Evolutionary conservation across 2,888 invertebrate species (phyloP).

Genomic region (Trilocha varians): DNA sequence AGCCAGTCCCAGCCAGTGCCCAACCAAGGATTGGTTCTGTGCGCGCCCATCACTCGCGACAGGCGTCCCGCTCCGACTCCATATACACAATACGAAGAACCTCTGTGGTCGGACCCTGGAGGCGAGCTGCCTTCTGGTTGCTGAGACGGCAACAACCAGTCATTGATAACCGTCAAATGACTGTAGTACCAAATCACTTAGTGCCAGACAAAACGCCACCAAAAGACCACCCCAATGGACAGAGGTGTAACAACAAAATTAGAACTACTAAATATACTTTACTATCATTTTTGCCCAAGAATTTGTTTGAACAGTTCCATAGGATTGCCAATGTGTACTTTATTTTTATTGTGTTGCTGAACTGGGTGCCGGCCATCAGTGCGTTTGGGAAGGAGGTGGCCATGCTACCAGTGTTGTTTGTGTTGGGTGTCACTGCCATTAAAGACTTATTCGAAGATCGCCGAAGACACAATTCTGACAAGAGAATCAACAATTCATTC

Average conservation of each 20-base stretch:
- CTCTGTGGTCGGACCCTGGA: constrained; percentile 81
- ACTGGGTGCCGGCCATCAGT: constrained; percentile 95
- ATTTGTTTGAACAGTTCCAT: constrained; percentile 97
- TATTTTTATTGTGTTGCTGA: constrained; percentile 94
- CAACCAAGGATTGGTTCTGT: constrained; percentile 64
- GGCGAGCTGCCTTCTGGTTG: constrained; percentile 75
- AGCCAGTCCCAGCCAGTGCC: constrained; percentile 60
- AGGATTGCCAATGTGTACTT: constrained; percentile 98
- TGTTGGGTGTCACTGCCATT: constrained; percentile 93
- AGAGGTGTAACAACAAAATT: constrained; percentile 86
- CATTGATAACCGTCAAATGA: constrained; percentile 79
- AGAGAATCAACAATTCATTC: constrained; percentile 92
- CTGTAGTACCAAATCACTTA: constrained; percentile 88
- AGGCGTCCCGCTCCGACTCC: constrained; percentile 90
- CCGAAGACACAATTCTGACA: constrained; percentile 90
- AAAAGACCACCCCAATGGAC: constrained; percentile 88
- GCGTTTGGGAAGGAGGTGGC: constrained; percentile 97
- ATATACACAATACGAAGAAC: constrained; percentile 89
- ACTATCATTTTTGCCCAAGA: constrained; percentile 95
- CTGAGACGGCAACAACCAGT: constrained; percentile 75
- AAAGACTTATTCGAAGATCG: constrained; percentile 97
- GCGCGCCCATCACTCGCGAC: constrained; percentile 82
- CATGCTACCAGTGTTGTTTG: constrained; percentile 95
- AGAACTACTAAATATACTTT: constrained; percentile 96
- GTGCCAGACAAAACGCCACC: constrained; percentile 86